Base-by-base conservation (phyloP, 2,888 invertebrate genomes). In the Camptogramma bilineatum region DNA sequence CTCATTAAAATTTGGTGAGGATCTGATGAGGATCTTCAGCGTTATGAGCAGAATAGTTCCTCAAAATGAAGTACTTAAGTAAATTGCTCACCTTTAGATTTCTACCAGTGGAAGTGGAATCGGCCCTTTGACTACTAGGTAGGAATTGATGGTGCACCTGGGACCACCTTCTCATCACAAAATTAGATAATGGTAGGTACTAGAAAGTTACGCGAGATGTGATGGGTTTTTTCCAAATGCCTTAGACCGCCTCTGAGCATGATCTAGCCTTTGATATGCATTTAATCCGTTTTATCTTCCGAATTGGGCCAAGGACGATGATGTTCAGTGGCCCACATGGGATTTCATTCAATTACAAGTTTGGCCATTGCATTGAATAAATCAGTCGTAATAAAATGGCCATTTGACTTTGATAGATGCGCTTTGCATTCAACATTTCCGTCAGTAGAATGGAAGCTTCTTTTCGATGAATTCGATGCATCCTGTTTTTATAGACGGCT, bases 231-330 rank as follows among this genome's bases (percentile, higher is more conserved):
- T 44, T 42, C 18, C 10, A 16, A 47, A 19, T 17, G 5, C 46
- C 53, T 66, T n/a, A 21, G n/a, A 71, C 68, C 68, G 71, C 46
- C 69, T 72, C 74, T 66, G 66, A 24, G 9, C 28, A 47, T 58
- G 65, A 71, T 81, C 77, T 73, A 73, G 73, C 73, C 75, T 80
- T 74, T 78, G 80, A 80, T 81, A 80, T 79, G 80, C 80, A 81
- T 80, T 76, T 80, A 80, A 81, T 82, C 76, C 75, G 72, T 76
- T 79, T 79, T 77, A 76, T 75, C 70, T 75, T 71, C 73, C 60
- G 74, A 85, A 84, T 80, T 81, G 75, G 85, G 90, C 83, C 90
- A 90, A 87, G 90, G 90, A 73, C 77, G 58, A 64, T 46, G 61
- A 62, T 62, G 70, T 60, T 66, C 64, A 59, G 53, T 47, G 47